Base-by-base conservation (phyloP, 1,140 invertebrate genomes). In the Brachionus calyciflorus region DNA sequence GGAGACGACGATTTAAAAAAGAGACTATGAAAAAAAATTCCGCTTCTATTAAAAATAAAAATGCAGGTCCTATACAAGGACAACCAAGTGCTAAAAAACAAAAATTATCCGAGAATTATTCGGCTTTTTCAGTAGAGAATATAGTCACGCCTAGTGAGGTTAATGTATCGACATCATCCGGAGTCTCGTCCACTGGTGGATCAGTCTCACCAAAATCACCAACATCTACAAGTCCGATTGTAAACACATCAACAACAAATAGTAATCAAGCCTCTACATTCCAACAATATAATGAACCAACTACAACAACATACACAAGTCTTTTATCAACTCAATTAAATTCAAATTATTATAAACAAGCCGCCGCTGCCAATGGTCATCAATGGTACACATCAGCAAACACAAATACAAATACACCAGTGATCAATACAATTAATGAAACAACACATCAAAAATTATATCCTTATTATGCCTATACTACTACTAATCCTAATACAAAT, bases 1-100 rank as follows among this genome's bases (percentile, higher is more conserved):
- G 94, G 9, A 21, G 76, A 10, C 33, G 76, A 49, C 55, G 76
- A 19, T 77, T 77, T 24, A 77, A 77, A 53, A 77, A 77, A 55
- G 69, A 73, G 28, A 51, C 69, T n/a, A n/a, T n/a, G 28, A 14
- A 37, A 17, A 37, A 49, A 55, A 37, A 30, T 26, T 9, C 41
- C n/a, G 69, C 41, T 46, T 4, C 14, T 17, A 12, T 14, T 0
- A 41, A 65, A 6, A 26, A 65, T 17, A 40, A 65, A 46, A 14
- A 17, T 19, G 44, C 69, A 26, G 12, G 46, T 0, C 10, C 30
- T 28, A 5, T 12, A n/a, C 1, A 0, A n/a, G 44, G 24, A 14
- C 12, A 65, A 24, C 24, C 37, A 19, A n/a, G 10, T 3, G 21
- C 40, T 19, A 65, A 65, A 65, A 73, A 73, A 33, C 46, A 33